Percentiles rank a stretch among this genome's conserved stretches.
Conservation (phyloP, 2,888 invertebrate species). For the Spialia ferax region DNA sequence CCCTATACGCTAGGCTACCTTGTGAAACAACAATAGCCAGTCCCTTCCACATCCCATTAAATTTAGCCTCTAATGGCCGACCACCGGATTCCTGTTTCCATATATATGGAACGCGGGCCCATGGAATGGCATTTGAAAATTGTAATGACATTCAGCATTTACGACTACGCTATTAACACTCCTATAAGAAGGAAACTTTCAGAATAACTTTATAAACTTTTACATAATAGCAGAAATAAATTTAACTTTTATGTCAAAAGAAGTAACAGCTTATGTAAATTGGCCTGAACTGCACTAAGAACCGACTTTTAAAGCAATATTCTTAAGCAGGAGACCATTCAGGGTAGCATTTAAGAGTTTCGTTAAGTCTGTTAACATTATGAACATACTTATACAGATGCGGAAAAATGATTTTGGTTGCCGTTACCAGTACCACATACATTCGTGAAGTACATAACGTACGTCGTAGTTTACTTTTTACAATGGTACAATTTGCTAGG, state of each 20-base stretch:
- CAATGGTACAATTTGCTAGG: no score
- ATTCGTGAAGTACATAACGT: no score
- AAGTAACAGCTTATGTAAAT: conserved; percentile 4
- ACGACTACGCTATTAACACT: not conserved
- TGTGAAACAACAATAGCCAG: no score
- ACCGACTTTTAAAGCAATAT: not conserved
- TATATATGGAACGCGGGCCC: not conserved
- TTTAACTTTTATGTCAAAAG: not conserved
- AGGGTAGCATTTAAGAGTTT: not conserved
- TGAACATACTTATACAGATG: no score
- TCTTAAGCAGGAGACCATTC: not conserved
- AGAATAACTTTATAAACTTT: not conserved
- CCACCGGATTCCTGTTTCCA: not conserved
- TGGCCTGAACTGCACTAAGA: not conserved
- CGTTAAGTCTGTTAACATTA: no score
- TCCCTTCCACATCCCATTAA: not conserved
- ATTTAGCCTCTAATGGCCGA: not conserved
- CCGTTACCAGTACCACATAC: no score
- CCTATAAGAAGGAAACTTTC: not conserved
- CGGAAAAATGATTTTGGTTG: no score
- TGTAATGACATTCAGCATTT: not conserved
- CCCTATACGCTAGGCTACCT: no score
- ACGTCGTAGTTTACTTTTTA: no score
- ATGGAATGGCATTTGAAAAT: not conserved
- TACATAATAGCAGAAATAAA: not conserved